phyloP scores from a whole-genome alignment of 2,113 vertebrate species.

The Corythornis cristatus region DNA sequence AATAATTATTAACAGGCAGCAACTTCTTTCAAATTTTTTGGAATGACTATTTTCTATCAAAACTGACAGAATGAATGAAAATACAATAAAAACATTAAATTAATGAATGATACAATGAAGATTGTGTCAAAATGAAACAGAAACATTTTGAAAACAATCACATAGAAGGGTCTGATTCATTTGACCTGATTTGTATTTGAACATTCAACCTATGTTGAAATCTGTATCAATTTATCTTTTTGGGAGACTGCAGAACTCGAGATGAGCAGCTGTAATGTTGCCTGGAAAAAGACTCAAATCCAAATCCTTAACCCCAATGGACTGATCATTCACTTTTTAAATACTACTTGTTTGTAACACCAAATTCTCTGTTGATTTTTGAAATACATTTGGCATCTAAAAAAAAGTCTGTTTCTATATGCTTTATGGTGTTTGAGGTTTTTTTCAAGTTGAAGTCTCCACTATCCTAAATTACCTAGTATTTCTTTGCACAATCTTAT shows the following conservation, averaged over 20 bases:
- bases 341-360: not conserved
- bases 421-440: too few relatives aligned
- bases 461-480: not conserved
- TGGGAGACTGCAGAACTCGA: not conserved
- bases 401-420: not conserved
- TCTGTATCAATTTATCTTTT: not conserved
- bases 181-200: not conserved
- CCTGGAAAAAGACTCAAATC: not conserved
- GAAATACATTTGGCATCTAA: not conserved
- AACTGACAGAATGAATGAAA: too few relatives aligned
- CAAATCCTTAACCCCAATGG: not conserved
- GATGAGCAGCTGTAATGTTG: not conserved
- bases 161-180: not conserved
- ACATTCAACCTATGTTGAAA: not conserved
- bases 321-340: not conserved
- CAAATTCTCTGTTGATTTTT: not conserved
- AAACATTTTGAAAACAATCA: not conserved
- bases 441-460: not conserved
- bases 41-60: not conserved
- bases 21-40: not conserved
- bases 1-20: fast-evolving
- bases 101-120: not conserved
- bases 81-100: too few relatives aligned
- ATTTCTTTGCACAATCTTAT: not conserved
- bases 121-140: not conserved